Evolutionary conservation across 2,888 invertebrate genomes (phyloP), one percentile per base, ranked within the genome.

Genomic region (Ypsolopha scabrella): DNA sequence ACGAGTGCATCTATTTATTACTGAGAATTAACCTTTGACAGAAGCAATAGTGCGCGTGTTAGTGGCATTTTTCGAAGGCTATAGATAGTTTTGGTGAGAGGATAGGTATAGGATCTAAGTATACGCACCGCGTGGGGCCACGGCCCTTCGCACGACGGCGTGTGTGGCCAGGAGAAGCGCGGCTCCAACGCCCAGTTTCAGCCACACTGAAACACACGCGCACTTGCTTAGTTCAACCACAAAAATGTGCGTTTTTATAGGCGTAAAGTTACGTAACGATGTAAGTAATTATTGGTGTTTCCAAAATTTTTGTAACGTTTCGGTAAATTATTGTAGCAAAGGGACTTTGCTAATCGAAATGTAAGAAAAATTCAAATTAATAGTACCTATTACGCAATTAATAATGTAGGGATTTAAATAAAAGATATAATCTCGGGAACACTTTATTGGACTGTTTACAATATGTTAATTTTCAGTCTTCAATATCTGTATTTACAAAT

Each of bases 101-200:
- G 7, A 11, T 39, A 24, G 24, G 24, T 24, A 24, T 24, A 24
- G 38, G 2, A 8, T 1, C 6, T 38, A 38, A 38, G 38, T 38
- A 70, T 90, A 91, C 90, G 89, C 90, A 92, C 92, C 92, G 80
- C 91, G 89, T 74, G 90, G 89, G 88, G 71, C 70, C 57, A 72
- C 68, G 68, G 75, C 77, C 63, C 92, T 92, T 82, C 93, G 90
- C 82, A 95, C 90, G 77, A 94, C 93, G 83, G 93, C 91, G 88
- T 94, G 93, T 70, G 94, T 94, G 77, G 94, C 94, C 78, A 92
- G 89, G 83, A 94, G 90, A 77, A 95, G 90, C 72, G 94, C 93
- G 79, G 93, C 90, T 78, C 95, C 95, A 82, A 95, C 92, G 80
- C 90, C 91, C 88, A 94, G 89, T 89, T 94, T 95, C 88, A 94